Evolutionary conservation across 2,113 vertebrate genomes (phyloP), one percentile per base, ranked within the genome.

Genomic region (Ammodytes marinus): DNA sequence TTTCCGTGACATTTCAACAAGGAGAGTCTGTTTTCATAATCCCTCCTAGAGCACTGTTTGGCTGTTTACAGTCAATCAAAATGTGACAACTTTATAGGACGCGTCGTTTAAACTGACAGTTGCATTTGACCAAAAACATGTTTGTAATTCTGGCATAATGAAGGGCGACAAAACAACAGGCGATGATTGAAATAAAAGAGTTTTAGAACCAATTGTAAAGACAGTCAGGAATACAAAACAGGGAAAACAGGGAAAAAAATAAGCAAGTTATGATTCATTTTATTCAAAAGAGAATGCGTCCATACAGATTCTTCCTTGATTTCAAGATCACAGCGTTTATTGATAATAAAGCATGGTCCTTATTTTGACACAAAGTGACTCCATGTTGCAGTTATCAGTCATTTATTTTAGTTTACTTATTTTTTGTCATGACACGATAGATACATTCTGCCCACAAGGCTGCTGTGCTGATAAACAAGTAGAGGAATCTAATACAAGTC

Each of bases 371-470:
- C 54, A 87, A 77, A 78, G 12, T 15, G 69, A 87, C 63, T 70
- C 64, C 57, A 27, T 72, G 17, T 52, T 78, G 7, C 43, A 77
- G 76, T 82, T 74, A 58, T 77, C 67, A 78, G 43, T 82, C 42
- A 65, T 91, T 94, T 94, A 89, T 89, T 93, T 65, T 27, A 27
- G 27, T 27, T 27, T 27, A 27, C 27, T 27, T 27, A 27, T 27
- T 27, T 90, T 83, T 89, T 72, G 12, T 88, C 69, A 79, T 86
- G 79, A 89, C 77, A 83, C 61, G 49, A 89, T 76, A 86, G 80
- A 91, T 92, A 88, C 85, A 86, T 80, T 91, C 74, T 13, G 47
- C 73, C 79, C 80, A 69, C 64, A 74, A 69, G 64, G 57, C 47
- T 52, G 86, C 88, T 89, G 77, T 81, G 82, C 83, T 85, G 75